phyloP scores from a whole-genome alignment of 2,888 invertebrate genomes.

The Amphimallon solstitiale region DNA sequence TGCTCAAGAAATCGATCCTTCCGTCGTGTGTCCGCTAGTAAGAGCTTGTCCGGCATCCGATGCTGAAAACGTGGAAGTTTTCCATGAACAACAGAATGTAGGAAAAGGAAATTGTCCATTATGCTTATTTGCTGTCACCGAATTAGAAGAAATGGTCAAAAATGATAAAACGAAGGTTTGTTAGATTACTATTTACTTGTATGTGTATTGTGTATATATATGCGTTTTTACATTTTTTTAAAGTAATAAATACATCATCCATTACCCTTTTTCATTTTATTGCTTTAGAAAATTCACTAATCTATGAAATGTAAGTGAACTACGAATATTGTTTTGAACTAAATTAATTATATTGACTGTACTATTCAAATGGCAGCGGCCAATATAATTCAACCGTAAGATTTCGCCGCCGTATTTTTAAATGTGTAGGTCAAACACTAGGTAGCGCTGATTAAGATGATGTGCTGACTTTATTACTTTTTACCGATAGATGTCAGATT shows the following conservation, averaged over 20 bases:
- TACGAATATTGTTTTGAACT: too few species aligned
- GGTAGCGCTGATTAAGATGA: too few species aligned
- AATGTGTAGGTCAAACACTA: too few species aligned
- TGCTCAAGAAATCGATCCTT: slow-evolving; percentile 82
- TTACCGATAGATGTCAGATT: too few species aligned
- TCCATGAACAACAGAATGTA: slow-evolving; percentile 61
- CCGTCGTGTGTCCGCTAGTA: slow-evolving; percentile 78
- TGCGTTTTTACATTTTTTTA: slow-evolving; percentile 17
- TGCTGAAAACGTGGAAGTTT: slow-evolving; percentile 67
- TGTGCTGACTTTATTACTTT: too few species aligned
- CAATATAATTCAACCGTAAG: too few species aligned
- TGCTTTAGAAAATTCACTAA: too few species aligned
- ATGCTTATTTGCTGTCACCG: slow-evolving; percentile 83
- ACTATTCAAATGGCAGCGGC: too few species aligned
- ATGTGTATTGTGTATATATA: slow-evolving; percentile 9
- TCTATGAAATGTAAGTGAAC: too few species aligned
- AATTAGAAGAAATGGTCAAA: slow-evolving; percentile 78
- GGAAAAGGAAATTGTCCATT: slow-evolving; percentile 80
- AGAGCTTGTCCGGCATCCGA: slow-evolving; percentile 72
- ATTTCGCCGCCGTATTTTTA: too few species aligned
- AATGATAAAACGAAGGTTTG: slow-evolving; percentile 79
- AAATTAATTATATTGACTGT: too few species aligned
- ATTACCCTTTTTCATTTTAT: slow-evolving; percentile 25
- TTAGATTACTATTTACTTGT: slow-evolving; percentile 10
- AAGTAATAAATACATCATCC: slow-evolving; percentile 13